phyloP scores from a whole-genome alignment of 2,888 invertebrate species.

The Oasisia sp. region DNA sequence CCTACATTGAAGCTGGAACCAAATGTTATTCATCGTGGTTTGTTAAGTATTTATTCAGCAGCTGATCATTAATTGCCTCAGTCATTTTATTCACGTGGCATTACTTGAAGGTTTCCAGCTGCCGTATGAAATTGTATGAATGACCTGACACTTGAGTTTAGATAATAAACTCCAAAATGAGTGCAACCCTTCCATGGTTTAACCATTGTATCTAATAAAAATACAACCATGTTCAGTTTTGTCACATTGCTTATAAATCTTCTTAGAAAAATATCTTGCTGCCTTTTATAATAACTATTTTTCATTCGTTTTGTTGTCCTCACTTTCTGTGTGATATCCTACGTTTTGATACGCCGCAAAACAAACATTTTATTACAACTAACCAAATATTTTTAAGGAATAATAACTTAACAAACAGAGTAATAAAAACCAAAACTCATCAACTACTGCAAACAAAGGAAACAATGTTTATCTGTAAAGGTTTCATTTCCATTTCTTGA shows the following conservation, averaged over 20 bases:
- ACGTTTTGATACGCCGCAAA: not conserved
- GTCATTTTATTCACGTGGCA: not conserved
- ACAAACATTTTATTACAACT: not conserved
- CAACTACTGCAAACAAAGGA: not conserved
- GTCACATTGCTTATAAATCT: not conserved
- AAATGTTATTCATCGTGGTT: not conserved
- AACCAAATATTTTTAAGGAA: not conserved
- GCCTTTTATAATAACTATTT: not conserved
- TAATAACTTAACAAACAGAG: not conserved
- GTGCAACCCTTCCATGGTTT: not conserved
- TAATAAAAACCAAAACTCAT: not conserved
- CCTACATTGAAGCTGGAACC: not conserved
- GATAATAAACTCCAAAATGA: not conserved
- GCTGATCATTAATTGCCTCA: not conserved
- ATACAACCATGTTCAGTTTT: not conserved
- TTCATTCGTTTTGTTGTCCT: not conserved
- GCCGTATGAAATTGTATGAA: not conserved
- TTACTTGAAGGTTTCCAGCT: constrained; percentile 17
- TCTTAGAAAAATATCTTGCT: not conserved
- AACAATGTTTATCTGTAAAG: not conserved
- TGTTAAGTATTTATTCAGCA: not conserved
- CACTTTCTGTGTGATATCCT: not conserved
- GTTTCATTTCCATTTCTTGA: not conserved
- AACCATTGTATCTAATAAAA: not conserved
- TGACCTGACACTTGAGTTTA: not conserved